Evolutionary conservation across 2,888 invertebrate species (phyloP).

Genomic region (Anagyrus pseudococci): DNA sequence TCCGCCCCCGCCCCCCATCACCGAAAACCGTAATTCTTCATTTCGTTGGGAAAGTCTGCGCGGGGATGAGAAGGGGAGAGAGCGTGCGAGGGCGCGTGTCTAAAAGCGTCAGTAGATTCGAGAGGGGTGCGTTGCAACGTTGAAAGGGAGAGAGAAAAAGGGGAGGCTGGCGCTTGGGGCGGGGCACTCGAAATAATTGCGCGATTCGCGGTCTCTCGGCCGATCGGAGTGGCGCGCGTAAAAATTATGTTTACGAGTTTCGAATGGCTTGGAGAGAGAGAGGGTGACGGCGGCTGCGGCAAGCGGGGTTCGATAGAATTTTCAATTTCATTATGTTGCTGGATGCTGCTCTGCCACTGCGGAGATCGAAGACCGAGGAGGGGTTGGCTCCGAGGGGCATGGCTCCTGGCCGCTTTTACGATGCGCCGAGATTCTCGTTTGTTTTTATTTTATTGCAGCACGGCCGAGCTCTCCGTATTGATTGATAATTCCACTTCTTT

Average conservation of each 20-base stretch:
- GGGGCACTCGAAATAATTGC: slow-evolving; percentile 54
- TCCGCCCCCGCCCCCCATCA: not conserved
- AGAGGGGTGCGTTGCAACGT: too few species aligned
- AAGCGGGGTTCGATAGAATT: slow-evolving; percentile 26
- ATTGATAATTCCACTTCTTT: slow-evolving; percentile 13
- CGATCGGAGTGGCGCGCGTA: slow-evolving; percentile 55
- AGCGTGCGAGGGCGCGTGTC: too few species aligned
- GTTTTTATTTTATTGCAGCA: slow-evolving; percentile 30
- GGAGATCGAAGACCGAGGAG: not conserved
- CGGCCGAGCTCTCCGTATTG: not conserved
- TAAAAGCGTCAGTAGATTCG: too few species aligned
- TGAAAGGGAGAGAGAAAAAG: not conserved
- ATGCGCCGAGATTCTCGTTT: slow-evolving; percentile 32
- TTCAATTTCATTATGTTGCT: slow-evolving; percentile 36
- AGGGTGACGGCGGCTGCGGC: slow-evolving; percentile 9
- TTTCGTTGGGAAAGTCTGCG: not conserved
- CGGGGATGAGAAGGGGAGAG: too few species aligned
- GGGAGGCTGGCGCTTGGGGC: not conserved
- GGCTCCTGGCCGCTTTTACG: slow-evolving; percentile 25
- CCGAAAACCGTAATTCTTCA: not conserved
- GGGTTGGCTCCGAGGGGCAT: slow-evolving; percentile 8
- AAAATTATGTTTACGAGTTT: slow-evolving; percentile 61
- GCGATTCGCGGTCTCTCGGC: slow-evolving; percentile 56
- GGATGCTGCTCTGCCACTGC: not conserved
- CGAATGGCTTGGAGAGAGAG: slow-evolving; percentile 52